These are phyloP conservation scores for Zoanthus sociatus DNA, from an alignment of 92 coral and sea anemone species.

Conservation along the genomic window DNA sequence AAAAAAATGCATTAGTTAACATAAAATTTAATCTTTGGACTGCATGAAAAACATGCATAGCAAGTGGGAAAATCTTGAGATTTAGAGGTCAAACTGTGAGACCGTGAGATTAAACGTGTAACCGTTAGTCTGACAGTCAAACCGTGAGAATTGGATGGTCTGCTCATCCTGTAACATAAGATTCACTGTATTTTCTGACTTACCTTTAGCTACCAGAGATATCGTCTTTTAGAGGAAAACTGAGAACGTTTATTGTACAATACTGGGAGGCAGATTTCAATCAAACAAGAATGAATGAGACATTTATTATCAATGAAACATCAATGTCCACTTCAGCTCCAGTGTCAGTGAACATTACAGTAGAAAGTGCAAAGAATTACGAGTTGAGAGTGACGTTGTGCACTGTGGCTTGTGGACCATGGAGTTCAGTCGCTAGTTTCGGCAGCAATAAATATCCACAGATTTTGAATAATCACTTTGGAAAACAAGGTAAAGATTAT, in stretches of 20 bases:
- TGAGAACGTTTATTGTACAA: not conserved
- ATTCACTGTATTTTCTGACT: not conserved
- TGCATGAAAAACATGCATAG: too few species aligned
- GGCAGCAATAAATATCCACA: not conserved
- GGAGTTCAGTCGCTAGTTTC: not conserved
- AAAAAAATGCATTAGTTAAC: too few species aligned
- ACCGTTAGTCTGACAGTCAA: too few species aligned
- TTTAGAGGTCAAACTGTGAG: too few species aligned
- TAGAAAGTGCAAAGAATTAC: not conserved
- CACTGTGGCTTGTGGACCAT: conserved; percentile 10
- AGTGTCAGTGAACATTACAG: conserved; percentile 16
- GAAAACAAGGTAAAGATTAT: not conserved
- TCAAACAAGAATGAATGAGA: not conserved
- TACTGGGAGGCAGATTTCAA: conserved; percentile 4
- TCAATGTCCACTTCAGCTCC: not conserved
- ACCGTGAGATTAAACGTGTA: too few species aligned
- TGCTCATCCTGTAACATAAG: too few species aligned
- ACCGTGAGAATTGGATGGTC: too few species aligned
- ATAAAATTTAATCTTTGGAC: too few species aligned
- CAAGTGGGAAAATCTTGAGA: too few species aligned
- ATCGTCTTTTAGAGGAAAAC: not conserved
- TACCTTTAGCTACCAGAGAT: not conserved
- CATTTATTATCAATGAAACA: not conserved
- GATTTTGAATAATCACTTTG: not conserved
- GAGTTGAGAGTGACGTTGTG: not conserved